Evolutionary conservation across 2,113 vertebrate species (phyloP), one percentile per base, ranked within the genome.

Genomic region (Motacilla tschutschensis): DNA sequence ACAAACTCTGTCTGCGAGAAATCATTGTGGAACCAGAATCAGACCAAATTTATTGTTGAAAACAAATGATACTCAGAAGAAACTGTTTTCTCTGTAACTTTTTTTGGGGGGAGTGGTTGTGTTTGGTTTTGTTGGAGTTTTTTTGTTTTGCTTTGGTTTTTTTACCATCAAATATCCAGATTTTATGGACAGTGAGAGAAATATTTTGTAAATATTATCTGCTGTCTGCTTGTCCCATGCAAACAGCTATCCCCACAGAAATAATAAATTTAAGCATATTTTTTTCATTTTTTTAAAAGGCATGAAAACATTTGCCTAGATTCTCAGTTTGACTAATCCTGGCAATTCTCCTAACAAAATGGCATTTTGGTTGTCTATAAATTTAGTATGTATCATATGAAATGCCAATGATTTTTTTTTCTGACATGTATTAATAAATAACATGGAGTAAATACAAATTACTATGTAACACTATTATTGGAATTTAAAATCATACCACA

Each of bases 61-160:
- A 12, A 57, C 1, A 79, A 72, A 14, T 15, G 1, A 71, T 43
- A 47, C 19, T 35, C 36, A 25, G 1, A 4, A 71, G 29, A 81
- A 75, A 72, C 54, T 21, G 1, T 76, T 59, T 83, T 7, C 19
- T 53, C 46, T 31, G 11, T 15, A 48, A 33, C 9, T 46, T 20
- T 38, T 22, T 17, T 9, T 33, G 33, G 0, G 18, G 16, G 36
- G 26, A 22, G 17, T 1, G 5, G 13, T 16, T 35, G 5, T 46
- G 7, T 36, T 31, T 22, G 17, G 22, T 36, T 25, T 43, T 31
- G 17, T 29, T 60, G 22, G 14, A 5, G 3, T 50, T 50, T 50
- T 28, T 50, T 14, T 21, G 13, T 35, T 22, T 10, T 9, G 6
- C 8, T 3, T 6, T 13, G 43, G 44, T 12, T 31, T 25, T 53